These are phyloP conservation scores for Phrynocephalus forsythii DNA, from an alignment of 2,797 vertebrate species.

Conservation along the genomic window DNA sequence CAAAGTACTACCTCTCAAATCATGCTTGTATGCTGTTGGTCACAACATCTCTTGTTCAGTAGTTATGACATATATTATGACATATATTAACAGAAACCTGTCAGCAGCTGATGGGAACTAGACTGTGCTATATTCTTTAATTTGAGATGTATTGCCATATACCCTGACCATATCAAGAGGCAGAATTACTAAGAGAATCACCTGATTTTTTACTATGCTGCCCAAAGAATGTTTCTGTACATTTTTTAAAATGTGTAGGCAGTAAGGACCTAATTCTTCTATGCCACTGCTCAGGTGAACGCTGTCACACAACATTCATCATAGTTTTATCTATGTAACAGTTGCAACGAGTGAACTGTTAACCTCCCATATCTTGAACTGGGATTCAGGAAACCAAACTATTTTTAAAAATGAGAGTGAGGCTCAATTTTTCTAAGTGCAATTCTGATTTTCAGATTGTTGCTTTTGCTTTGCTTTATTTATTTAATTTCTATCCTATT, in stretches of 20 bases:
- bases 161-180: not conserved
- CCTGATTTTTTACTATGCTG: not conserved
- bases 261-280: not conserved
- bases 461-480: not conserved
- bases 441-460: not conserved
- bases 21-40: not conserved
- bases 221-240: not conserved
- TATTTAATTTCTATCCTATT: no score
- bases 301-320: not conserved
- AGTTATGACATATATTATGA: not conserved
- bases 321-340: no score
- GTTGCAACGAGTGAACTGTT: not conserved
- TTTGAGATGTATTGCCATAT: not conserved
- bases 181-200: conserved; percentile 12
- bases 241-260: not conserved
- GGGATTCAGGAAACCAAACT: not conserved
- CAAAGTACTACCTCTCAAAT: not conserved
- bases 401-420: not conserved
- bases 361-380: not conserved
- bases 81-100: not conserved
- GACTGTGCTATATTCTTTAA: not conserved
- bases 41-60: not conserved
- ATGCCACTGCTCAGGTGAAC: not conserved
- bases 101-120: not conserved
- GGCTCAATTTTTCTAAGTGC: not conserved